A percentile compares a stretch with the other conserved stretches of the same genome.
These are phyloP conservation scores for Brachirus orientalis DNA, from an alignment of 2,113 vertebrate genomes.

Conservation along the genomic window DNA sequence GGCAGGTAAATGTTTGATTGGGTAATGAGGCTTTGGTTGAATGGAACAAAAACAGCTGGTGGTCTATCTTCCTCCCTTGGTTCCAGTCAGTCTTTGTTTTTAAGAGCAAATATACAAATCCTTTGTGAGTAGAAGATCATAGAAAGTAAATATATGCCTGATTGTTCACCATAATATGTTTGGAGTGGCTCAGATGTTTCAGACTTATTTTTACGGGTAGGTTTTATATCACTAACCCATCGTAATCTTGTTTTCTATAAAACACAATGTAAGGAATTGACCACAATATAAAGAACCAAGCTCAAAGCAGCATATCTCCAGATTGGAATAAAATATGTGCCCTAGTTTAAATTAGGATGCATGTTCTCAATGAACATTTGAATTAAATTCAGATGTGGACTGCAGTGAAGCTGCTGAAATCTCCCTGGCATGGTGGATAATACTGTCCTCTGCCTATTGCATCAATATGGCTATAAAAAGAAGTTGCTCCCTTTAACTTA, in stretches of 20 bases:
- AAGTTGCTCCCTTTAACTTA: too few relatives aligned
- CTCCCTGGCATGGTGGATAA: conserved; percentile 1
- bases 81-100: conserved; percentile 12
- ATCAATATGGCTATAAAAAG: neutral
- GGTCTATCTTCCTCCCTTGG: conserved; percentile 50
- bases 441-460: neutral
- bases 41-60: conserved; percentile 54
- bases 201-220: neutral
- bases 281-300: neutral
- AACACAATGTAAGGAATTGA: conserved; percentile 1
- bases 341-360: conserved; percentile 30
- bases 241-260: conserved; percentile 12
- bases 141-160: neutral
- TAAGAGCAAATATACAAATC: conserved; percentile 2
- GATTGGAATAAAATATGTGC: conserved; percentile 30
- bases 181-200: conserved; percentile 9
- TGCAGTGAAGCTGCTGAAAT: conserved; percentile 2
- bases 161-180: conserved; percentile 10
- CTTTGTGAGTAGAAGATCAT: neutral
- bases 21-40: conserved; percentile 76
- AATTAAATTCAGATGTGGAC: conserved; percentile 10
- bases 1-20: conserved; percentile 83
- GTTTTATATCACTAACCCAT: conserved; percentile 4
- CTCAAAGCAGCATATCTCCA: conserved; percentile 15
- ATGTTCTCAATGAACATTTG: conserved; percentile 1